These are phyloP conservation scores for Druceiella hillmani DNA, from an alignment of 2,888 invertebrate genomes.

Conservation along the genomic window DNA sequence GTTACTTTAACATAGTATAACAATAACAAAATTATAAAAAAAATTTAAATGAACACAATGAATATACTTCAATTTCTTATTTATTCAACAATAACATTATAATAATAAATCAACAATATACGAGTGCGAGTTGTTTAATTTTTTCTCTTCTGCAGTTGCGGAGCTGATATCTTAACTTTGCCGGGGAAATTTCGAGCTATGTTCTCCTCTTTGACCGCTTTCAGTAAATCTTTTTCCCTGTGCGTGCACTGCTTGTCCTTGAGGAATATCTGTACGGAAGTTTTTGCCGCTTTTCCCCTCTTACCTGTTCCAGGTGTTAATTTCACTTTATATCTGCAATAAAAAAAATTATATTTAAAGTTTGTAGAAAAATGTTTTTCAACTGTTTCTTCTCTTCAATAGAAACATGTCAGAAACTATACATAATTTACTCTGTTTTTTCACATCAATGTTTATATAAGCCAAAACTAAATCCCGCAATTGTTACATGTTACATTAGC, in stretches of 20 bases:
- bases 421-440: background rate
- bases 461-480: conserved; percentile 6
- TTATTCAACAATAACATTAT: no score
- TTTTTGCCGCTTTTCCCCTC: conserved; percentile 92
- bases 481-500: no score
- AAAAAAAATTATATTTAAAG: background rate
- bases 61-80: no score
- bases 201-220: conserved; percentile 88
- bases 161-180: conserved; percentile 92
- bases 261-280: conserved; percentile 83
- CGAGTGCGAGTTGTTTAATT: conserved; percentile 38
- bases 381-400: no score
- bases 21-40: no score
- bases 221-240: conserved; percentile 86
- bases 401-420: no score
- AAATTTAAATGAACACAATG: no score
- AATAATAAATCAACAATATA: no score
- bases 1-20: no score
- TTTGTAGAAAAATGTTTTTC: background rate
- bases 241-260: conserved; percentile 68
- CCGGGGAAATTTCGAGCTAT: conserved; percentile 94
- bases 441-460: background rate
- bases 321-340: conserved; percentile 84
- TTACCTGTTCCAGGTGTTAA: conserved; percentile 91
- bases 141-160: conserved; percentile 66